These are phyloP conservation scores for Heloderma charlesbogerti DNA, from an alignment of 2,113 vertebrate genomes.

Conservation along the genomic window DNA sequence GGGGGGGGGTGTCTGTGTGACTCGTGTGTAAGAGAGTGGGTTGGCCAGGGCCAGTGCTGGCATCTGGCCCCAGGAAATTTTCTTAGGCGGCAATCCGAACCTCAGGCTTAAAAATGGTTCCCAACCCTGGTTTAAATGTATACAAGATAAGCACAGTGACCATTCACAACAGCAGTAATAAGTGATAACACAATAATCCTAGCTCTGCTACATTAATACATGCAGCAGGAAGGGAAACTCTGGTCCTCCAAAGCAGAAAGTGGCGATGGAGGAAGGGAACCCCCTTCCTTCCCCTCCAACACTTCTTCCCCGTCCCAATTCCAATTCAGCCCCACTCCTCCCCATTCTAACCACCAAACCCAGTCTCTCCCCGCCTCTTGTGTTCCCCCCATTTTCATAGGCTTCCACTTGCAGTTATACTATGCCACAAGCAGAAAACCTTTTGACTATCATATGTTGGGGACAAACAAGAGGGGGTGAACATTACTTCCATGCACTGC, in stretches of 20 bases:
- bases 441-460: no score
- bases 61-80: no score
- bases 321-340: neutral
- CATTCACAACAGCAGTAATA: neutral
- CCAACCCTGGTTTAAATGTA: no score
- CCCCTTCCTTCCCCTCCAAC: neutral
- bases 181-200: neutral
- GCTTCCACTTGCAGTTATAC: neutral
- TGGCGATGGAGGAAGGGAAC: neutral
- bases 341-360: neutral
- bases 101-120: no score
- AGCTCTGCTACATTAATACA: neutral
- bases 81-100: no score
- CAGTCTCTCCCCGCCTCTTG: neutral
- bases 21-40: no score
- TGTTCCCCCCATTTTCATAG: neutral
- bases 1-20: no score
- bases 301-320: neutral
- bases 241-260: neutral
- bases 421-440: neutral
- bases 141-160: neutral
- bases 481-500: no score
- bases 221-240: neutral
- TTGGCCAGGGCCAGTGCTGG: no score
- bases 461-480: neutral